Conservation (phyloP, 2,797 vertebrate species). For the Brachyalestes nurse region DNA sequence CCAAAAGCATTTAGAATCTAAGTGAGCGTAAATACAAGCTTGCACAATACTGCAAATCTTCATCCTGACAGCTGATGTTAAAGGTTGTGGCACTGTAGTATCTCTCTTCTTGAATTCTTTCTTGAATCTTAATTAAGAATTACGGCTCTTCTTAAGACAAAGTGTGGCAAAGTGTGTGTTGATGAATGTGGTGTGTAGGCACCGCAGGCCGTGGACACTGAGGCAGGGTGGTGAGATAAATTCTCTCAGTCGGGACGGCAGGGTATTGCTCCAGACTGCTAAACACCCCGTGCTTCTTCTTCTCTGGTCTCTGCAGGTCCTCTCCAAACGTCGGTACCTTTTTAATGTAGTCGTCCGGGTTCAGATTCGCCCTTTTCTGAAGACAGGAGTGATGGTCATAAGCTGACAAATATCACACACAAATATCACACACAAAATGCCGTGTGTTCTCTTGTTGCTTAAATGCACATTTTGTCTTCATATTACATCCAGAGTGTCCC, state of each 20-base stretch:
- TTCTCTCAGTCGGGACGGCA: slow-evolving; percentile 63
- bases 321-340: slow-evolving; percentile 68
- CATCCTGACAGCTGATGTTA: background rate
- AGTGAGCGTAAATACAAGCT: background rate
- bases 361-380: slow-evolving; percentile 60
- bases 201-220: slow-evolving; percentile 66
- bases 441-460: too few species aligned
- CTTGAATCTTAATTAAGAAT: background rate
- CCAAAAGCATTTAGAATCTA: background rate
- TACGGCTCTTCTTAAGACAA: too few species aligned
- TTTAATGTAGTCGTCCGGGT: slow-evolving; percentile 47
- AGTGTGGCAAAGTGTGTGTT: background rate
- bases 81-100: background rate
- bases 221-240: slow-evolving; percentile 69
- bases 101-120: background rate
- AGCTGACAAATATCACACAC: too few species aligned
- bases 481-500: too few species aligned
- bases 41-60: background rate
- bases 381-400: background rate
- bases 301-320: slow-evolving; percentile 60
- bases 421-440: too few species aligned
- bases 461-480: too few species aligned
- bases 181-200: slow-evolving; percentile 48
- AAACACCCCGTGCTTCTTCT: slow-evolving; percentile 74
- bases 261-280: slow-evolving; percentile 64